Percentiles rank a stretch among this genome's conserved stretches.
phyloP scores from a whole-genome alignment of 2,797 vertebrate genomes.

The Tauraco hartlaubi region DNA sequence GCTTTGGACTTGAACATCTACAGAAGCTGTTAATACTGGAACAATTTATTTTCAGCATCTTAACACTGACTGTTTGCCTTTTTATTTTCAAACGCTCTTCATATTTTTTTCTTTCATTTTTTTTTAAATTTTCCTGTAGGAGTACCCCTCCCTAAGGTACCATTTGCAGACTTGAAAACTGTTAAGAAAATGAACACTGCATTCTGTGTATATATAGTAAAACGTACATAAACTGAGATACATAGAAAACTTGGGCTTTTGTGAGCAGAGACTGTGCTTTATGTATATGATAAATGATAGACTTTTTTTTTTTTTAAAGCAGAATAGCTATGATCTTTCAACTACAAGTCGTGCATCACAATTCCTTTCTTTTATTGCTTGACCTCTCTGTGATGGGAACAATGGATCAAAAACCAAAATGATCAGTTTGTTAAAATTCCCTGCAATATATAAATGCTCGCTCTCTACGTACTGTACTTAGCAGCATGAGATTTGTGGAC shows the following conservation, averaged over 20 bases:
- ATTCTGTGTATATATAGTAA: slow-evolving; percentile 84
- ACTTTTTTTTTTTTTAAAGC: slow-evolving; percentile 61
- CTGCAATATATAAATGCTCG: slow-evolving; percentile 95
- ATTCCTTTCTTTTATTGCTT: slow-evolving; percentile 76
- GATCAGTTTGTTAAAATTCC: slow-evolving; percentile 85
- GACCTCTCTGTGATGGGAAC: slow-evolving; percentile 81
- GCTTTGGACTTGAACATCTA: slow-evolving; percentile 65
- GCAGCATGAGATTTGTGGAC: slow-evolving; percentile 98
- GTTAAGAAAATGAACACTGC: slow-evolving; percentile 75
- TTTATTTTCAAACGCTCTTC: slow-evolving; percentile 49
- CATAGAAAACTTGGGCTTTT: slow-evolving; percentile 79
- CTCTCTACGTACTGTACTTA: slow-evolving; percentile 96
- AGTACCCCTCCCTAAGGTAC: slow-evolving; percentile 64
- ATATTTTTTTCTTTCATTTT: slow-evolving; percentile 3
- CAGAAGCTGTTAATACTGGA: slow-evolving; percentile 72
- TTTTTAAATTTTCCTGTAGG: slow-evolving; percentile 16
- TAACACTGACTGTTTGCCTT: slow-evolving; percentile 68
- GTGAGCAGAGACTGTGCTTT: slow-evolving; percentile 78
- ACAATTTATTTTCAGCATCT: slow-evolving; percentile 62
- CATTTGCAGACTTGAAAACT: slow-evolving; percentile 75
- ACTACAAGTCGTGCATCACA: slow-evolving; percentile 73
- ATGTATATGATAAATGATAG: slow-evolving; percentile 76
- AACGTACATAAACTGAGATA: slow-evolving; percentile 78
- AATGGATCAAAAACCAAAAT: slow-evolving; percentile 72
- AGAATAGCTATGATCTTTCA: slow-evolving; percentile 74